Conservation (phyloP, 2,113 vertebrate genomes). For the Phrynosoma blainvillii region DNA sequence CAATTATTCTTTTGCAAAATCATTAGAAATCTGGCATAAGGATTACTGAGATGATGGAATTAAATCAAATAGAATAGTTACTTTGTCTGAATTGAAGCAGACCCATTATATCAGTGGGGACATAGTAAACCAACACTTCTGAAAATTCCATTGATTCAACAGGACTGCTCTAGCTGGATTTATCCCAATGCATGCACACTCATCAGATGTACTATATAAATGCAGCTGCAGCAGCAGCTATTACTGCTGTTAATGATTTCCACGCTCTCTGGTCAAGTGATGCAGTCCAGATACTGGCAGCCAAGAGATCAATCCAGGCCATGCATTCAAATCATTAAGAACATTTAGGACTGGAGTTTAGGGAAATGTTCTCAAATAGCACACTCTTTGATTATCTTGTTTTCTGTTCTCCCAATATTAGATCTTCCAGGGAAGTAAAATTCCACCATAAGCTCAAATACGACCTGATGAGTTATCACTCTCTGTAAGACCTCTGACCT, state of each 20-base stretch:
- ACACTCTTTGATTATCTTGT: conserved; percentile 1
- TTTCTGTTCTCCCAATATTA: background rate
- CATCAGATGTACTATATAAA: background rate
- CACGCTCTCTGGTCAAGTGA: background rate
- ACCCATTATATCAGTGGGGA: too few relatives aligned
- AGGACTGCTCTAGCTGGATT: too few relatives aligned
- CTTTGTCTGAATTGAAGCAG: too few relatives aligned
- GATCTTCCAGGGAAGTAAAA: conserved; percentile 25
- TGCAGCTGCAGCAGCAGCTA: too few relatives aligned
- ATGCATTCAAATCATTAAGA: background rate
- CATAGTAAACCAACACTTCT: too few relatives aligned
- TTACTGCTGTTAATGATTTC: background rate
- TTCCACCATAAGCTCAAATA: conserved; percentile 21
- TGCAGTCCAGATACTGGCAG: background rate
- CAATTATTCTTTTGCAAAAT: background rate
- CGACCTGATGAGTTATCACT: conserved; percentile 41
- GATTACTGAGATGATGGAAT: background rate
- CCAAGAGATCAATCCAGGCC: background rate
- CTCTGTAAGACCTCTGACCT: conserved; percentile 36
- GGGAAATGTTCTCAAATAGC: background rate
- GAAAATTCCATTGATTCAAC: too few relatives aligned
- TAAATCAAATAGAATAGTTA: too few relatives aligned
- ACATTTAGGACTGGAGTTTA: background rate
- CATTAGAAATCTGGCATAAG: background rate
- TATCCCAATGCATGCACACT: background rate